Evolutionary conservation across 2,113 vertebrate genomes (phyloP).

Genomic region (Pseudorhombus dupliciocellatus): DNA sequence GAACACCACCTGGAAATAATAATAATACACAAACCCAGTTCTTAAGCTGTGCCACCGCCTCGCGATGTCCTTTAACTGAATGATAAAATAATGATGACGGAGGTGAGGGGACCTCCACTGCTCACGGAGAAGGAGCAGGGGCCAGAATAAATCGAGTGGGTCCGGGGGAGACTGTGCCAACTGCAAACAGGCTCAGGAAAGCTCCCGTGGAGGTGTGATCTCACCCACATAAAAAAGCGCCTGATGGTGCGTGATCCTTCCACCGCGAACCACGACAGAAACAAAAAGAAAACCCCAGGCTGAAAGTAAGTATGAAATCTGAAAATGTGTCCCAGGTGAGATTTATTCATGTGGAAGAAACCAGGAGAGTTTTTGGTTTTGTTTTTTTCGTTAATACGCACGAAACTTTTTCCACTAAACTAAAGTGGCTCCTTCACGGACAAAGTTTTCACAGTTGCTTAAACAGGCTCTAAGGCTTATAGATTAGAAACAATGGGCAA

Average conservation of each 20-base stretch:
- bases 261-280: constrained; percentile 38
- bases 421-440: background rate
- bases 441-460: background rate
- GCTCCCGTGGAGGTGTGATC: constrained; percentile 77
- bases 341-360: background rate
- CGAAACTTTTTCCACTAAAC: background rate
- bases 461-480: background rate
- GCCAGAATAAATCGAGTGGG: constrained; percentile 50
- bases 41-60: background rate
- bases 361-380: background rate
- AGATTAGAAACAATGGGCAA: background rate
- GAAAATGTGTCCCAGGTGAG: constrained; percentile 18
- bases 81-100: constrained; percentile 12
- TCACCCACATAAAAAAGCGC: constrained; percentile 62
- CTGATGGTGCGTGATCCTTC: constrained; percentile 48
- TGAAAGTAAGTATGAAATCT: constrained; percentile 6
- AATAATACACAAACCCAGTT: background rate
- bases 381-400: background rate
- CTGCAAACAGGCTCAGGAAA: constrained; percentile 69
- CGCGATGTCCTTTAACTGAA: background rate
- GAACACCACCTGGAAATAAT: background rate
- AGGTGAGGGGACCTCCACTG: constrained; percentile 23
- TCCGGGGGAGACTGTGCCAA: constrained; percentile 60
- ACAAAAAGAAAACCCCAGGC: constrained; percentile 2
- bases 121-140: constrained; percentile 5